Percentiles rank a stretch among this genome's conserved stretches.
Conservation (phyloP, 2,888 invertebrate species). For the Exocentrus adspersus region DNA sequence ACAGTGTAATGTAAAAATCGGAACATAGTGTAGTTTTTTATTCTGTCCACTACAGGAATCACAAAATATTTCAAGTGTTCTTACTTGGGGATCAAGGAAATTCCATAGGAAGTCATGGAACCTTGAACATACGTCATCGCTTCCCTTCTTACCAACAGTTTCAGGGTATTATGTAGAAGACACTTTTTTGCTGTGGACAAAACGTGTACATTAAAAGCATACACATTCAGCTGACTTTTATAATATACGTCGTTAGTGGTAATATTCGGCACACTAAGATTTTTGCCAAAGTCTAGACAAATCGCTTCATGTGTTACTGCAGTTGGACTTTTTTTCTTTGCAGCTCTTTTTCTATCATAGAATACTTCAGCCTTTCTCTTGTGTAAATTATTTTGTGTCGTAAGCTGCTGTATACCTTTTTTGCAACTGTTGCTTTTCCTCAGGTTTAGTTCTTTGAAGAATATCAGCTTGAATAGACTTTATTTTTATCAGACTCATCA, state of each 20-base stretch:
- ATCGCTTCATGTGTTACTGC: not conserved
- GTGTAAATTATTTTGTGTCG: not conserved
- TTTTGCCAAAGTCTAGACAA: not conserved
- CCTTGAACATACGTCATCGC: constrained; percentile 1
- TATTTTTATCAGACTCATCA: no score
- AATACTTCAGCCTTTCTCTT: not conserved
- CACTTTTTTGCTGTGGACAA: not conserved
- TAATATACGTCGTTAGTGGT: not conserved
- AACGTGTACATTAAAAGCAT: not conserved
- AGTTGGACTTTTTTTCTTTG: not conserved
- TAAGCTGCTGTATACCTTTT: not conserved
- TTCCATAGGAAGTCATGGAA: constrained; percentile 2
- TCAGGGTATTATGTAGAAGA: not conserved
- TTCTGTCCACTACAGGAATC: not conserved
- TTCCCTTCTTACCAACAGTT: constrained; percentile 1
- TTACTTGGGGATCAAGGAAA: not conserved
- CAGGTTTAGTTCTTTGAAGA: not conserved
- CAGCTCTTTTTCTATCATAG: not conserved
- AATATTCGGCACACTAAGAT: not conserved
- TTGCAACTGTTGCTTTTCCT: not conserved
- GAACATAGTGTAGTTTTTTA: not conserved
- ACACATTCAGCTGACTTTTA: not conserved
- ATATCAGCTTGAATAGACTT: not conserved
- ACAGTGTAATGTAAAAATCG: not conserved
- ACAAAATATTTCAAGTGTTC: not conserved